Base-by-base conservation (phyloP, 2,113 vertebrate genomes). In the Calidris pygmaea region DNA sequence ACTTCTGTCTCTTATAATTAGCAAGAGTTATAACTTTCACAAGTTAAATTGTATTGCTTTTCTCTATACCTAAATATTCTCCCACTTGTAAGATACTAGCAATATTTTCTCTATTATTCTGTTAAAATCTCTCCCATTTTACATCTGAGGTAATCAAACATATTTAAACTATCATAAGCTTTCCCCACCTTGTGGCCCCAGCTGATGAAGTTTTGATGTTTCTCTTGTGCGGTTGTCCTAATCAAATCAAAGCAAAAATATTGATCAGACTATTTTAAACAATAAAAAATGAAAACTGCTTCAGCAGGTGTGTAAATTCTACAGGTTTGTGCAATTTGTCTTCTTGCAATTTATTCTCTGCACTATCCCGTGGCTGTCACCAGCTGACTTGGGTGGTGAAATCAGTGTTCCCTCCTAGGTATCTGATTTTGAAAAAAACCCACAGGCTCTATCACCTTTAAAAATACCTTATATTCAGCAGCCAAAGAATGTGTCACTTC, bases 401-500 rank as follows among this genome's bases (percentile, higher is more conserved):
- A 89, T 60, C 15, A 52, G 30, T 23, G 7, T 75, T 72, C 12
- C 27, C 7, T 89, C 9, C 3, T 2, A 70, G 30, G 10, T 56
- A 85, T 39, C 27, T 76, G 37, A 7, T 87, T 85, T 65, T 77
- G 66, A 23, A 87, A 67, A 81, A 75, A 45, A 3, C 2, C 3
- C 12, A n/a, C 7, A 45, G 22, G 13, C 62, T 48, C 24, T 48
- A 53, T 11, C 9, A 20, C 11, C 26, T 75, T 82, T 95, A 89
- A 95, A 93, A 84, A 87, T 94, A 72, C 15, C n/a, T 93, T 66
- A 45, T 65, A 41, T 82, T 92, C n/a, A 18, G 3, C 41, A 70
- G 45, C 70, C 62, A 85, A 89, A 73, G n/a, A 72, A 95, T 66
- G 53, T 82, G 85, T 92, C 74, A 94, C 14, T 92, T 81, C 74